Base-by-base conservation (phyloP, 2,113 vertebrate species). In the Melanostigma gelatinosum region DNA sequence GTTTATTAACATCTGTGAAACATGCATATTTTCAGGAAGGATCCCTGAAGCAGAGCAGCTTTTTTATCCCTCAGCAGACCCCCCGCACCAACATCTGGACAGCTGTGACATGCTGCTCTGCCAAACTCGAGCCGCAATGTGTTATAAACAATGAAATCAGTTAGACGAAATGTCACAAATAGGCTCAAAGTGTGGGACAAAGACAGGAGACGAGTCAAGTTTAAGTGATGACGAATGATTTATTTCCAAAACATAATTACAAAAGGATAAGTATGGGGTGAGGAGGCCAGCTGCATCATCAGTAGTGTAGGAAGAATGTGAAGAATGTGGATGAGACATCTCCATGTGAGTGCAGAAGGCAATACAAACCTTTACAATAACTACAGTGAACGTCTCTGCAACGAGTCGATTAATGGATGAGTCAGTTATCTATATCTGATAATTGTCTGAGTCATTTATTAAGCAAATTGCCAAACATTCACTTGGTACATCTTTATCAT, bases 71-170 rank as follows among this genome's bases (percentile, higher is more conserved):
- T 20, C 60, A 36, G 27, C 48, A 69, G 55, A 34, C 13, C 32
- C 29, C 22, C 13, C 29, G 38, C 16, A 38, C 6, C 2, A 42
- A 42, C 40, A 70, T 77, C 57, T 74, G 74, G 15, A 57, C 3
- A 77, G 36, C 64, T 75, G 57, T 6, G 40, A 48, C 8, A 11
- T 29, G 40, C 38, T 52, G 42, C 20, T 71, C 15, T 0, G 10
- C 6, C 34, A 8, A 55, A 36, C 27, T 75, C 57, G 0, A 3
- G 6, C 5, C 0, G 8, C 6, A 18, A 8, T 18, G 55, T 36
- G 5, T 67, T 22, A 4, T 32, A 71, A 76, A 79, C 15, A 71
- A 58, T 27, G 0, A 63, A 75, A 77, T 60, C 16, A 52, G 6
- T 24, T 48, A 5, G 44, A 55, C 16, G n/a, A 34, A 50, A 54